Evolutionary conservation across 1,140 invertebrate genomes (phyloP).

Genomic region (Lepidurus arcticus): DNA sequence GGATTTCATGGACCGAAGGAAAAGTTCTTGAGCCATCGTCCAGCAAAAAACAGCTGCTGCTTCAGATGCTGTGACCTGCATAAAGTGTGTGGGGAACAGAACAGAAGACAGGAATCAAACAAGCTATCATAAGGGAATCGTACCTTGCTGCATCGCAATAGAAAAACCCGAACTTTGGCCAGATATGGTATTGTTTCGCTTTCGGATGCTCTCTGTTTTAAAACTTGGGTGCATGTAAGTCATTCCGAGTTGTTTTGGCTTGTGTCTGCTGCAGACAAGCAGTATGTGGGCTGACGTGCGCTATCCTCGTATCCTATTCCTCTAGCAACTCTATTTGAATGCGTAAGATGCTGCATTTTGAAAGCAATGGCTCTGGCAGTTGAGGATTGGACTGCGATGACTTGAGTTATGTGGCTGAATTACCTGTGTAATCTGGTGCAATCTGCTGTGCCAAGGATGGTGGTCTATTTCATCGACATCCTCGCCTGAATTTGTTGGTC

Average conservation of each 20-base stretch:
- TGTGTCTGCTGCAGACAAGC: background rate
- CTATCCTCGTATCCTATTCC: background rate
- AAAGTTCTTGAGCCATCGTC: background rate
- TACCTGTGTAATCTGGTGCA: too few relatives aligned
- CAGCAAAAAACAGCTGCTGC: background rate
- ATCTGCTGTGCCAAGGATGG: too few relatives aligned
- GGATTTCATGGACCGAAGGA: background rate
- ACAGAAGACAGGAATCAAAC: background rate
- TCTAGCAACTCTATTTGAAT: background rate
- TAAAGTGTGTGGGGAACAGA: background rate
- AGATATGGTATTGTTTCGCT: slow-evolving; percentile 16
- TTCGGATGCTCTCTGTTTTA: background rate
- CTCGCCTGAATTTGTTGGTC: too few relatives aligned
- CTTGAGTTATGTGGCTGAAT: background rate
- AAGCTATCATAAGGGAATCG: background rate
- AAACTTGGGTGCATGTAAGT: background rate
- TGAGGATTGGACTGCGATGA: background rate
- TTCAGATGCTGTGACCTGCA: background rate
- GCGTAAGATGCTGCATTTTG: background rate
- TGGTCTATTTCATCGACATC: too few relatives aligned
- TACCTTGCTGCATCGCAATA: background rate
- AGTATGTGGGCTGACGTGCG: slow-evolving; percentile 6
- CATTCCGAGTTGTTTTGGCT: background rate
- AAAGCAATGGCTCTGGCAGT: background rate
- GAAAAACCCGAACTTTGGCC: background rate